A percentile compares a stretch with the other conserved stretches of the same genome.
Conservation (phyloP, 2,888 invertebrate species). For the Drosophila siamana region DNA sequence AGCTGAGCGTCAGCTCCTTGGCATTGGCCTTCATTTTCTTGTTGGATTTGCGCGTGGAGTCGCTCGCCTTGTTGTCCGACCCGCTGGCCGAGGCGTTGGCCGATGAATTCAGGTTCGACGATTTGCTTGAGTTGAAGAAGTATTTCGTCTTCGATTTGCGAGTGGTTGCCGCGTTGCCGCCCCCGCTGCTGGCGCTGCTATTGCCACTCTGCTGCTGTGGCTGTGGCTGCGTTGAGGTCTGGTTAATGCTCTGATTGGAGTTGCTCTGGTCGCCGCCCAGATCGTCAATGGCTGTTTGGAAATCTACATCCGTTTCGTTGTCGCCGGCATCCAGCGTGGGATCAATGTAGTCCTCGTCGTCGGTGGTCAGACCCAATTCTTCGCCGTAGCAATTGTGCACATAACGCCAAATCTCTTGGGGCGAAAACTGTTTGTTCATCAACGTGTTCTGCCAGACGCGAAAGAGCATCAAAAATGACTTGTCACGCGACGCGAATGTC, state of each 20-base stretch:
- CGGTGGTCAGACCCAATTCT: constrained; percentile 96
- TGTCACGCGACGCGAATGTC: constrained; percentile 97
- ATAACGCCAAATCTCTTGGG: constrained; percentile 95
- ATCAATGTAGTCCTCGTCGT: constrained; percentile 94
- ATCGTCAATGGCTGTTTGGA: constrained; percentile 75
- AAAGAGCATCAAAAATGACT: constrained; percentile 97
- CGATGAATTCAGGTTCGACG: constrained; percentile 68
- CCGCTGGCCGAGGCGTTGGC: constrained; percentile 80
- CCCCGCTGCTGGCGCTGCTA: constrained; percentile 77
- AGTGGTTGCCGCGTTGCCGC: constrained; percentile 54
- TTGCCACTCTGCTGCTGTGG: constrained; percentile 70
- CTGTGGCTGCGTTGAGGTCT: constrained; percentile 42
- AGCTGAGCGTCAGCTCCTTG: constrained; percentile 81
- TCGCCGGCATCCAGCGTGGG: constrained; percentile 84
- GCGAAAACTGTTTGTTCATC: constrained; percentile 93
- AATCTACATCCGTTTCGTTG: constrained; percentile 72
- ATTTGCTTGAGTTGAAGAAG: constrained; percentile 75
- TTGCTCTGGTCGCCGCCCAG: constrained; percentile 61
- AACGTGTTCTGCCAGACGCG: constrained; percentile 98
- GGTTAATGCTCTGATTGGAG: constrained; percentile 52
- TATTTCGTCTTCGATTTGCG: constrained; percentile 74
- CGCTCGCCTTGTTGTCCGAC: constrained; percentile 78
- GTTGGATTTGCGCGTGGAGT: constrained; percentile 70
- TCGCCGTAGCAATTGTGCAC: constrained; percentile 97
- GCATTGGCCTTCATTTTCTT: constrained; percentile 80